Base-by-base conservation (phyloP, 2,888 invertebrate genomes). In the Nasonia oneida region DNA sequence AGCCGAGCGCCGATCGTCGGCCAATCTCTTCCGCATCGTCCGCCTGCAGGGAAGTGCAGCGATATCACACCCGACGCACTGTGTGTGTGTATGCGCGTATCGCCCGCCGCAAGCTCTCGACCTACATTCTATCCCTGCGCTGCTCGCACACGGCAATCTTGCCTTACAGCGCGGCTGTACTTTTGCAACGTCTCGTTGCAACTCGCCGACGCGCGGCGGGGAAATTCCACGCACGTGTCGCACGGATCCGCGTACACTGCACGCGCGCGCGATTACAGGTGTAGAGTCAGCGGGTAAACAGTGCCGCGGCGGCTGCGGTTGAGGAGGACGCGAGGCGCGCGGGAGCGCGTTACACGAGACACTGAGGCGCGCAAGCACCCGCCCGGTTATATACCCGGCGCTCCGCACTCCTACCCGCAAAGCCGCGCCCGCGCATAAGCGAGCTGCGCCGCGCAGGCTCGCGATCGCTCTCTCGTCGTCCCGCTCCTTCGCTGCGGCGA, bases 331-430 rank as follows among this genome's bases (percentile, higher is more conserved):
- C 50, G 71, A 80, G 76, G 77, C 86, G 84, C 85, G 88, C 87
- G 87, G 53, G 12, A 90, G 87, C 89, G 90, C 91, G 91, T 90
- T 91, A 90, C 90, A 90, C 92, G 92, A 92, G 90, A 92, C 90
- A 93, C 92, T 93, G 90, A 92, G 91, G 91, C 89, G 90, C 91
- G 91, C 90, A 89, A 91, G 92, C 91, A 92, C 91, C 92, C 92
- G 91, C 92, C 92, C 92, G 91, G 92, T 92, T 92, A 93, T 93
- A 93, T 93, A 93, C 91, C 91, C 91, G 89, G 91, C 91, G 91
- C 92, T 91, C 91, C 91, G 91, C 92, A 91, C 91, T 92, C 90
- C 92, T 92, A 92, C 92, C 92, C 92, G 92, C 92, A 91, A 91
- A 91, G 91, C 90, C 91, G 92, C 93, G 93, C 93, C 92, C 90